A percentile compares a stretch with the other conserved stretches of the same genome.
Evolutionary conservation across 2,888 invertebrate genomes (phyloP).

Genomic region (Apamea anceps): DNA sequence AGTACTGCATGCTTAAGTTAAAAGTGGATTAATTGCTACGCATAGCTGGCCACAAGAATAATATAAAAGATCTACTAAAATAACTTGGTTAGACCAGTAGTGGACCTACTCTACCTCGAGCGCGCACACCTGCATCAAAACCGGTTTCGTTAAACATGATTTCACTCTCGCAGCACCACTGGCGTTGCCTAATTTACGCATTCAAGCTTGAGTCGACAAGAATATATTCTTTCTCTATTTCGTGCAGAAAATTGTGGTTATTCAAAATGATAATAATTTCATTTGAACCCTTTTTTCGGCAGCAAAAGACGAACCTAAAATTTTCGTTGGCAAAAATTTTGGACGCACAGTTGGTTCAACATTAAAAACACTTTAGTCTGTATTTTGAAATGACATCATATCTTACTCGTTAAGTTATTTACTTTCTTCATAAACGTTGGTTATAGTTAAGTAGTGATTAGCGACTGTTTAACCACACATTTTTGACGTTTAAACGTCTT

Average conservation of each 20-base stretch:
- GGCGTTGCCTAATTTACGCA: constrained; percentile 75
- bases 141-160: constrained; percentile 87
- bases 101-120: constrained; percentile 62
- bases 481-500: background rate
- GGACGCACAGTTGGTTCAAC: background rate
- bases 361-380: background rate
- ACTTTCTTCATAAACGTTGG: background rate
- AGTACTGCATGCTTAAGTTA: constrained; percentile 43
- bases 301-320: background rate
- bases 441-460: background rate
- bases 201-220: constrained; percentile 64
- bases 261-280: constrained; percentile 1
- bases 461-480: background rate
- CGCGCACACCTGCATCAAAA: constrained; percentile 86
- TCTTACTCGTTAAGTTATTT: background rate
- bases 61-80: constrained; percentile 61
- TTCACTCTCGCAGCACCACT: constrained; percentile 83
- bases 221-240: constrained; percentile 52
- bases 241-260: constrained; percentile 28
- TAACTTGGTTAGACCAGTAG: constrained; percentile 59
- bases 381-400: background rate
- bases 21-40: constrained; percentile 56
- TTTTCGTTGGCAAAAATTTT: background rate
- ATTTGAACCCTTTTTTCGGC: background rate
- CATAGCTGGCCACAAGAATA: constrained; percentile 49